Conservation (phyloP, 64 coral and sea anemone species). For the Pocillopora verrucosa region DNA sequence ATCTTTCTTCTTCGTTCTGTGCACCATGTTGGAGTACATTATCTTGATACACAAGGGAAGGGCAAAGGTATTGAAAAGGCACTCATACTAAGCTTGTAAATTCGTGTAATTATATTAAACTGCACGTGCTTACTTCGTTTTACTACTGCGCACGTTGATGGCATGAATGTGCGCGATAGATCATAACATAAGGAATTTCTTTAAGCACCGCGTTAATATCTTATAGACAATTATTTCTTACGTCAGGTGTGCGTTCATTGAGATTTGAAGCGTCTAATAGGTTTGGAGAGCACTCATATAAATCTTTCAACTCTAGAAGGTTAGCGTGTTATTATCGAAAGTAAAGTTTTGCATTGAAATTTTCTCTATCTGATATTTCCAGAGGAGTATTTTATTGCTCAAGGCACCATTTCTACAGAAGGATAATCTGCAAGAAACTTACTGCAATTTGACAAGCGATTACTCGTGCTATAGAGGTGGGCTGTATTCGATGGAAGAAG, state of each 20-base stretch:
- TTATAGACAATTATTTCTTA: too few relatives aligned
- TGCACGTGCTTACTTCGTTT: too few relatives aligned
- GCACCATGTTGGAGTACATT: constrained; percentile 76
- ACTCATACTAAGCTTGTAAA: too few relatives aligned
- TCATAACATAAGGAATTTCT: too few relatives aligned
- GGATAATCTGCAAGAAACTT: not conserved
- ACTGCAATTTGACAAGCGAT: not conserved
- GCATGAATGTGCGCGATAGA: too few relatives aligned
- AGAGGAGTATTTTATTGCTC: not conserved
- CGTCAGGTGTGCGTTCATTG: too few relatives aligned
- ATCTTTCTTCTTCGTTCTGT: constrained; percentile 79
- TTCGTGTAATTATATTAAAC: too few relatives aligned
- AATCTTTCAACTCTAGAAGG: not conserved
- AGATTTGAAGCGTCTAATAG: too few relatives aligned
- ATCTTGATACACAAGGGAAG: constrained; percentile 51
- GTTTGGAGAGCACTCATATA: too few relatives aligned
- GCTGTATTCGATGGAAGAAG: not conserved
- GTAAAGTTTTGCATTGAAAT: not conserved
- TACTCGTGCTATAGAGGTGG: not conserved
- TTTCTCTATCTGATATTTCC: not conserved
- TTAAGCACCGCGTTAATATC: too few relatives aligned
- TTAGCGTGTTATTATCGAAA: not conserved
- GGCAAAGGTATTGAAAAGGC: constrained; percentile 18
- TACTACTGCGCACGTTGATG: too few relatives aligned
- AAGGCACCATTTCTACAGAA: not conserved